Conservation (phyloP, 37 sponge, comb jelly and placozoan genomes). For the Beroe forskalii region DNA sequence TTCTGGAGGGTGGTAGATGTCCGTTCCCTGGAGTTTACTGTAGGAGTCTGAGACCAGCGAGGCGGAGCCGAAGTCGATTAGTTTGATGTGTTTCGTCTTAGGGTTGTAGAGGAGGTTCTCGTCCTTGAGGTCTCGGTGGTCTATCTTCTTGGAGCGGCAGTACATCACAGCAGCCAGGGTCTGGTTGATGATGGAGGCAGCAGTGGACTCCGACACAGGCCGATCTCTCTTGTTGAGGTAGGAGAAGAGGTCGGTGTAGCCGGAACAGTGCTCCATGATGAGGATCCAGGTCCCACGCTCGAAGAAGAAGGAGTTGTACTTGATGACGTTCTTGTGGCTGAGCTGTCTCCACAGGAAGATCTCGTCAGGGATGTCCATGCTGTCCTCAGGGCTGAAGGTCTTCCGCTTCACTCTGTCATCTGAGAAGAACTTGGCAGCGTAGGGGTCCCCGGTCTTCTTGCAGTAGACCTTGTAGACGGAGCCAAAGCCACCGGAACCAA, state of each 20-base stretch:
- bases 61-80: constrained; percentile 60
- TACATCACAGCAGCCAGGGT: neutral
- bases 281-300: constrained; percentile 47
- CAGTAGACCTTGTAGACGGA: constrained; percentile 32
- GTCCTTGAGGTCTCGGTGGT: constrained; percentile 64
- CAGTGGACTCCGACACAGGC: constrained; percentile 18
- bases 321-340: constrained; percentile 47
- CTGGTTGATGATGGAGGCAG: constrained; percentile 35
- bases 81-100: constrained; percentile 4
- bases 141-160: constrained; percentile 55
- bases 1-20: constrained; percentile 63
- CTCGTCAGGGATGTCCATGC: constrained; percentile 40
- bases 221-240: neutral
- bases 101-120: constrained; percentile 64
- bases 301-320: neutral
- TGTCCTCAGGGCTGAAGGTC: neutral
- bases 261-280: constrained; percentile 56
- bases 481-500: constrained; percentile 50
- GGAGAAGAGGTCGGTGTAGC: constrained; percentile 61
- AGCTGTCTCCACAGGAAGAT: constrained; percentile 40
- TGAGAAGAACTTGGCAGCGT: constrained; percentile 30
- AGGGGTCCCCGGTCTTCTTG: neutral
- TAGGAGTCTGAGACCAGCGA: constrained; percentile 22
- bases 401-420: constrained; percentile 11
- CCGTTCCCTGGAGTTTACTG: constrained; percentile 50